Conservation (phyloP, 2,113 vertebrate species). For the Scatophagus argus region DNA sequence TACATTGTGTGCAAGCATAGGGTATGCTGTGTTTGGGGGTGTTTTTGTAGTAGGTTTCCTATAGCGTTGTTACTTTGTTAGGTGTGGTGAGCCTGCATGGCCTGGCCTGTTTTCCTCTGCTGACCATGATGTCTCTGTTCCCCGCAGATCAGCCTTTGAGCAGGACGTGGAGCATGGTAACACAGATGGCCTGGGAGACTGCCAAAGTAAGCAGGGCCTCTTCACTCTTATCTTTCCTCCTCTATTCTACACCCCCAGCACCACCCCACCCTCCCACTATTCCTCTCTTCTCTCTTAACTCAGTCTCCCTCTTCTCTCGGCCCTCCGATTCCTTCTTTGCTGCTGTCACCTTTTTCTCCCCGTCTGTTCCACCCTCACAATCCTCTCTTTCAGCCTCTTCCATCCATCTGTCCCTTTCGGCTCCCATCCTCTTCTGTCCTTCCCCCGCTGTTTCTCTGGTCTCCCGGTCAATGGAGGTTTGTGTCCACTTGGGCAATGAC, state of each 20-base stretch:
- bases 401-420: conserved; percentile 76
- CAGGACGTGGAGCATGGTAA: conserved; percentile 97
- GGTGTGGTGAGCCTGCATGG: conserved; percentile 61
- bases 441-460: conserved; percentile 61
- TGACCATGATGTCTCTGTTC: conserved; percentile 86
- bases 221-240: conserved; percentile 80
- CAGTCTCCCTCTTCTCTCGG: conserved; percentile 48
- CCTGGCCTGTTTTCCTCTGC: conserved; percentile 75
- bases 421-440: conserved; percentile 60
- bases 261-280: conserved; percentile 15
- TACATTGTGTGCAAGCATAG: conserved; percentile 28
- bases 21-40: conserved; percentile 30
- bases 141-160: conserved; percentile 93
- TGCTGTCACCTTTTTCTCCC: conserved; percentile 70
- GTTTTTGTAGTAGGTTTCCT: conserved; percentile 57
- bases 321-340: conserved; percentile 49
- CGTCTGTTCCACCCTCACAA: conserved; percentile 73
- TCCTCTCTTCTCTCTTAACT: conserved; percentile 64
- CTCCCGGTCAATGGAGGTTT: conserved; percentile 63
- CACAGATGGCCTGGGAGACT: conserved; percentile 99
- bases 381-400: conserved; percentile 72
- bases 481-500: conserved; percentile 64
- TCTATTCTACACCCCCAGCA: conserved; percentile 42
- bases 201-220: conserved; percentile 96
- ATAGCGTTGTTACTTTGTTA: conserved; percentile 60